These are phyloP conservation scores for Stenurella melanura DNA, from an alignment of 2,888 invertebrate genomes.

Conservation along the genomic window DNA sequence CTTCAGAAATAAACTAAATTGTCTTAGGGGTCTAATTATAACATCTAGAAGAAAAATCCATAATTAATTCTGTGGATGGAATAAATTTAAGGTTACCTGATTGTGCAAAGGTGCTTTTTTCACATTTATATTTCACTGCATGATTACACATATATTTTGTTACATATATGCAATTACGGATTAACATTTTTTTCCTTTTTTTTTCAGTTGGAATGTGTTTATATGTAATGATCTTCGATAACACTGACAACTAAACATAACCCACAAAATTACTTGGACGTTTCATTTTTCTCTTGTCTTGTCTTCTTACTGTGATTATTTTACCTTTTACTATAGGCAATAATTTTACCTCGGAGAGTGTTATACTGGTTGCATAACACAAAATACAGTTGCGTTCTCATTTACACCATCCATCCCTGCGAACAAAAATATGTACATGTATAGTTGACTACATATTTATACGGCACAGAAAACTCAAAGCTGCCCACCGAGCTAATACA, in stretches of 20 bases:
- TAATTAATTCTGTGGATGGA: background rate
- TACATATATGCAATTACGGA: slow-evolving; percentile 58
- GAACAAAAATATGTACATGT: no score
- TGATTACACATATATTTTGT: slow-evolving; percentile 61
- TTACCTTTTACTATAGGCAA: no score
- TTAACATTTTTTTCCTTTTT: slow-evolving; percentile 58
- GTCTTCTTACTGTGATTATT: background rate
- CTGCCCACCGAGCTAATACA: no score
- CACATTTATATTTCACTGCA: slow-evolving; percentile 47
- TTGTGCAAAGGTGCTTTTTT: slow-evolving; percentile 46
- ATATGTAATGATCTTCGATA: background rate
- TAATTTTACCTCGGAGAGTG: no score
- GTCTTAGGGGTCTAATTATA: slow-evolving; percentile 43
- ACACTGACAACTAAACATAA: slow-evolving; percentile 27
- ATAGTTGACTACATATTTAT: no score
- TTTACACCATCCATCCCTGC: no score
- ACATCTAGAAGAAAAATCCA: slow-evolving; percentile 50
- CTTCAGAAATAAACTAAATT: slow-evolving; percentile 56
- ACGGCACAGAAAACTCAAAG: no score
- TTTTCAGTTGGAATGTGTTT: background rate
- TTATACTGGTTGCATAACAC: no score
- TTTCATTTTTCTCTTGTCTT: background rate
- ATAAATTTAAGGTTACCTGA: slow-evolving; percentile 29
- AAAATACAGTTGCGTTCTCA: no score
- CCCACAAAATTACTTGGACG: background rate